These are phyloP conservation scores for Dasysyrphus albostriatus DNA, from an alignment of 2,888 invertebrate genomes.

Conservation along the genomic window DNA sequence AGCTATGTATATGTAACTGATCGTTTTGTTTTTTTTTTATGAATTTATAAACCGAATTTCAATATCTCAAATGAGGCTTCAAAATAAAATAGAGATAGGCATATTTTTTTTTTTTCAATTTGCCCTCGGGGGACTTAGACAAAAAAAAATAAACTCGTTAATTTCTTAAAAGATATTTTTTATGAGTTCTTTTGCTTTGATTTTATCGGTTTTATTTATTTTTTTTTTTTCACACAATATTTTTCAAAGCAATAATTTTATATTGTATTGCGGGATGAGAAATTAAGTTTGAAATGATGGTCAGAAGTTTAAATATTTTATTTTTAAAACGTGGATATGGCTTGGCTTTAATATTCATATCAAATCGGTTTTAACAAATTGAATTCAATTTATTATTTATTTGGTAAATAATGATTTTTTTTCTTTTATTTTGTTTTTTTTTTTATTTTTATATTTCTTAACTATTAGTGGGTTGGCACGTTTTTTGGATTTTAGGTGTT, in stretches of 20 bases:
- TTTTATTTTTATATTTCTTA: conserved; percentile 10
- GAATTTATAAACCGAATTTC: neutral
- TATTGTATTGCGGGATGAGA: conserved; percentile 40
- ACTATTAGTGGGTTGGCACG: conserved; percentile 12
- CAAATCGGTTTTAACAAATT: conserved; percentile 57
- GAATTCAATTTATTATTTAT: conserved; percentile 66
- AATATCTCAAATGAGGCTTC: conserved; percentile 4
- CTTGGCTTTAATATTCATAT: conserved; percentile 55
- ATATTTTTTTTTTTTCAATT: neutral
- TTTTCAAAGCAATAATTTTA: conserved; percentile 1
- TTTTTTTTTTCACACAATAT: conserved; percentile 5
- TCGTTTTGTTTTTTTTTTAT: neutral
- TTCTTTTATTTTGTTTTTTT: conserved; percentile 23
- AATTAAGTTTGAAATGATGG: conserved; percentile 39
- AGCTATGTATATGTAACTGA: neutral
- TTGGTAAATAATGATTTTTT: conserved; percentile 19
- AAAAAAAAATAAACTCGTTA: conserved; percentile 54
- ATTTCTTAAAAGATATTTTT: conserved; percentile 59
- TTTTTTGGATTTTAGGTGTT: conserved; percentile 53
- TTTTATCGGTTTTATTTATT: conserved; percentile 22
- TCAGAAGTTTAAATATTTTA: conserved; percentile 32
- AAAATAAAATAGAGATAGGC: conserved; percentile 5
- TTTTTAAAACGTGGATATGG: conserved; percentile 15
- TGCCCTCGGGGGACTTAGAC: conserved; percentile 42
- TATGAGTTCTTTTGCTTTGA: conserved; percentile 60